Percentiles rank a stretch among this genome's conserved stretches.
Evolutionary conservation across 2,797 vertebrate species (phyloP).

Genomic region (Micropoecilia bifurca): DNA sequence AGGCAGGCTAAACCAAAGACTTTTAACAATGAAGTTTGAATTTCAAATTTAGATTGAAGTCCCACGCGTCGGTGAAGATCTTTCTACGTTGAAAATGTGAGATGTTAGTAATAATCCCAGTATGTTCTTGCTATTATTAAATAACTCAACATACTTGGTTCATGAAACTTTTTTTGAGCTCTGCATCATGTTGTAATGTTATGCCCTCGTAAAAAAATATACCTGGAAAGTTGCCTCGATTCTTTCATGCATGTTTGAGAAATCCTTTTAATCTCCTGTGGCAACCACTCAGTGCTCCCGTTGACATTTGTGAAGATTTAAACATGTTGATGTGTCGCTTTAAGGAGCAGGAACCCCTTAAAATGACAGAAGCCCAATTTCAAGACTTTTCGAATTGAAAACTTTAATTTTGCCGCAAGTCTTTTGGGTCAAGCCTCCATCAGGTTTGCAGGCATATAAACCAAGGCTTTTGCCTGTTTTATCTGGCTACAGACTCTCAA

Average conservation of each 20-base stretch:
- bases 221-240: too few species aligned
- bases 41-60: neutral
- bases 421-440: neutral
- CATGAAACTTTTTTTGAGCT: neutral
- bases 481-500: neutral
- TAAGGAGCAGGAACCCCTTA: too few species aligned
- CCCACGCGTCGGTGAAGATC: neutral
- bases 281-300: too few species aligned
- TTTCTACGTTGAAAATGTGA: neutral
- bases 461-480: neutral
- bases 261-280: too few species aligned
- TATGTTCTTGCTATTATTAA: neutral
- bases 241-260: too few species aligned
- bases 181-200: too few species aligned
- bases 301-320: too few species aligned
- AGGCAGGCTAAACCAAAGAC: slow-evolving; percentile 9
- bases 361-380: too few species aligned
- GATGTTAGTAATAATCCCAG: neutral
- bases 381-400: too few species aligned
- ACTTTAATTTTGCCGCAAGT: neutral
- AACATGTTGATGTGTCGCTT: too few species aligned
- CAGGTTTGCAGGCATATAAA: neutral
- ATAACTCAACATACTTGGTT: neutral
- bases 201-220: too few species aligned
- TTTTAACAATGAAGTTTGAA: slow-evolving; percentile 12